Conservation (phyloP, 2,888 invertebrate species). For the Acholoe squamosa region DNA sequence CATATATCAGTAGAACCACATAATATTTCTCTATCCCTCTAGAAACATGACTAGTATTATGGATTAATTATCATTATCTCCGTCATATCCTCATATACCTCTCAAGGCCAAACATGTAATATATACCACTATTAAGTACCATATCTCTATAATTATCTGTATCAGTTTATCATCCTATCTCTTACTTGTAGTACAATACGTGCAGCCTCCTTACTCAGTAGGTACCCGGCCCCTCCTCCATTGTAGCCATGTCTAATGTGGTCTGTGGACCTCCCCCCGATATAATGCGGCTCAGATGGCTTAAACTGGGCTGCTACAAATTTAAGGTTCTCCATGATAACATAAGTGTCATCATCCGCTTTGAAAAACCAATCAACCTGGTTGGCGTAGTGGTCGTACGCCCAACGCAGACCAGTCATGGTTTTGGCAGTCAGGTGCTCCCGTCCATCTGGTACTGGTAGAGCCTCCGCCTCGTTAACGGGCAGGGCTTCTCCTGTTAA, state of each 20-base stretch:
- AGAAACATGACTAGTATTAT: too few relatives aligned
- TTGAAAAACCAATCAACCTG: slow-evolving; percentile 97
- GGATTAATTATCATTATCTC: too few relatives aligned
- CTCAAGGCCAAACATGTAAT: too few relatives aligned
- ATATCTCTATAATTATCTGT: too few relatives aligned
- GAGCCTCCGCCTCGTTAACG: slow-evolving; percentile 78
- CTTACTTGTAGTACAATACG: slow-evolving; percentile 87
- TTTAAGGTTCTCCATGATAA: slow-evolving; percentile 96
- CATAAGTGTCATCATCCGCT: slow-evolving; percentile 98
- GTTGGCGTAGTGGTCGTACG: slow-evolving; percentile 90
- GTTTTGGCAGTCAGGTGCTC: slow-evolving; percentile 97
- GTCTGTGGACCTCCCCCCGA: slow-evolving; percentile 83
- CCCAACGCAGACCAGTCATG: slow-evolving; percentile 91
- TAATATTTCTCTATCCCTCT: too few relatives aligned
- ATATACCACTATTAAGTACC: too few relatives aligned
- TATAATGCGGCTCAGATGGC: slow-evolving; percentile 91
- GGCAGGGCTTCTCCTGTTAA: not conserved
- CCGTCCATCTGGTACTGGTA: slow-evolving; percentile 93
- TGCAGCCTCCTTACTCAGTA: slow-evolving; percentile 92
- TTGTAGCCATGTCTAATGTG: slow-evolving; percentile 82
- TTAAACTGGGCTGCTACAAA: slow-evolving; percentile 91
- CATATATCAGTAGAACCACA: too few relatives aligned
- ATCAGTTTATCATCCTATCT: too few relatives aligned
- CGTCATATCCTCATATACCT: too few relatives aligned
- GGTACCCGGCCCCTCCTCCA: slow-evolving; percentile 90